phyloP scores from a whole-genome alignment of 2,797 vertebrate genomes.

The Typhlichthys eigenmanni region DNA sequence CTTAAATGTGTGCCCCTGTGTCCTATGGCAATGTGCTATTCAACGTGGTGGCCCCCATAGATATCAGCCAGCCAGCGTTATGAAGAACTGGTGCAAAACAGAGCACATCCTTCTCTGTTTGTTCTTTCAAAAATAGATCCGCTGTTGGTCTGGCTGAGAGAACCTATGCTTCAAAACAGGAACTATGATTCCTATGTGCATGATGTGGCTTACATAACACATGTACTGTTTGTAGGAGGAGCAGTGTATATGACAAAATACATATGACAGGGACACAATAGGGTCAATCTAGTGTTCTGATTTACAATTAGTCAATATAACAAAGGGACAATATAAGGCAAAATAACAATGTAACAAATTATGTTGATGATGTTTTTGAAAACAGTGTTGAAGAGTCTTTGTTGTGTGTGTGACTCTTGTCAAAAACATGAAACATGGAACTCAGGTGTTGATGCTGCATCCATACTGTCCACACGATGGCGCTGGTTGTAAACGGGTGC shows the following conservation, averaged over 20 bases:
- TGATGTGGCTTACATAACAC: constrained; percentile 9
- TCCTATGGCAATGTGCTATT: constrained; percentile 24
- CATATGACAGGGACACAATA: constrained; percentile 1
- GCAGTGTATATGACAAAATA: neutral
- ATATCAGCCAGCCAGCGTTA: constrained; percentile 5
- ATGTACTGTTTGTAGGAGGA: constrained; percentile 31
- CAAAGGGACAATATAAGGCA: too few species aligned
- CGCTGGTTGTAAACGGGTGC: neutral
- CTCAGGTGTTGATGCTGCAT: too few species aligned
- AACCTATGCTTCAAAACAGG: constrained; percentile 51
- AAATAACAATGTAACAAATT: too few species aligned
- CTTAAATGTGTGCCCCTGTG: constrained; percentile 26
- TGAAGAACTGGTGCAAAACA: constrained; percentile 24
- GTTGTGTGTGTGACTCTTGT: too few species aligned
- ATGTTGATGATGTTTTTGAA: too few species aligned
- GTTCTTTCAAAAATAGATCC: too few species aligned
- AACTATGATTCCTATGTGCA: constrained; percentile 40
- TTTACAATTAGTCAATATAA: neutral
- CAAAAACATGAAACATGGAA: too few species aligned
- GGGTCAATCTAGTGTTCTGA: neutral
- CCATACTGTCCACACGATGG: constrained; percentile 3
- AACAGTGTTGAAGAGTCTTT: too few species aligned
- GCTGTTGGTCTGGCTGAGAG: constrained; percentile 20
- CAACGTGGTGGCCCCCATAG: neutral
- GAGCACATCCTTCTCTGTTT: constrained; percentile 51